Percentiles rank a stretch among this genome's conserved stretches.
Evolutionary conservation across 2,888 invertebrate species (phyloP).

Genomic region (Cyrtodaria siliqua): DNA sequence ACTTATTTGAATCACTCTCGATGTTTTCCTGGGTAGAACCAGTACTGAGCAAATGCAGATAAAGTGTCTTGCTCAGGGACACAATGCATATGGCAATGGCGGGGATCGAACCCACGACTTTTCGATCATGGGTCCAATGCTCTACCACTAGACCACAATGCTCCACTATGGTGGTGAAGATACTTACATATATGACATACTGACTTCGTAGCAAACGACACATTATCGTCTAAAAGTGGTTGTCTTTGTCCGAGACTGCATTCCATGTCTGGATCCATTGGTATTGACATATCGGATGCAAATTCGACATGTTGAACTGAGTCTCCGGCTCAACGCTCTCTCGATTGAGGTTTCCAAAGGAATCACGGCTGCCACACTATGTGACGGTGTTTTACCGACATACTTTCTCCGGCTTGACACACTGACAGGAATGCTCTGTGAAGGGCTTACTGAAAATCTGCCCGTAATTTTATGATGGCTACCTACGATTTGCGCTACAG

Average conservation of each 20-base stretch:
- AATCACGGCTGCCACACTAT: slow-evolving; percentile 33
- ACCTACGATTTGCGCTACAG: neutral
- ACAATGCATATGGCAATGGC: too few species aligned
- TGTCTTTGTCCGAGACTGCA: neutral
- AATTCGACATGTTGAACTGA: slow-evolving; percentile 50
- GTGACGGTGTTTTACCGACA: slow-evolving; percentile 8
- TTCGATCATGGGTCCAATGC: too few species aligned
- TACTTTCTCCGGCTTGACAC: neutral
- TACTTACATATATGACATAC: neutral
- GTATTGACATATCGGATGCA: slow-evolving; percentile 30
- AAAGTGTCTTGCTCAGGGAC: too few species aligned
- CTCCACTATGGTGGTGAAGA: neutral
- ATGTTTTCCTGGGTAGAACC: too few species aligned
- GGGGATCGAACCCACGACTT: too few species aligned
- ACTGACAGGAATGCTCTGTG: slow-evolving; percentile 34
- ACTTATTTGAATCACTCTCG: too few species aligned
- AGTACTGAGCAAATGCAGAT: too few species aligned
- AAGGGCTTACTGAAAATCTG: slow-evolving; percentile 50
- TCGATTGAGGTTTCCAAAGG: neutral
- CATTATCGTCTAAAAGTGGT: neutral
- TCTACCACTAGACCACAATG: too few species aligned
- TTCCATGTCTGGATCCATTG: slow-evolving; percentile 1
- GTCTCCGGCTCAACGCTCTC: slow-evolving; percentile 24
- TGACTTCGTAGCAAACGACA: neutral
- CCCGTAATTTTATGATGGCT: slow-evolving; percentile 3